Base-by-base conservation (phyloP, 1,140 invertebrate genomes). In the Brachionus rotundiformis region DNA sequence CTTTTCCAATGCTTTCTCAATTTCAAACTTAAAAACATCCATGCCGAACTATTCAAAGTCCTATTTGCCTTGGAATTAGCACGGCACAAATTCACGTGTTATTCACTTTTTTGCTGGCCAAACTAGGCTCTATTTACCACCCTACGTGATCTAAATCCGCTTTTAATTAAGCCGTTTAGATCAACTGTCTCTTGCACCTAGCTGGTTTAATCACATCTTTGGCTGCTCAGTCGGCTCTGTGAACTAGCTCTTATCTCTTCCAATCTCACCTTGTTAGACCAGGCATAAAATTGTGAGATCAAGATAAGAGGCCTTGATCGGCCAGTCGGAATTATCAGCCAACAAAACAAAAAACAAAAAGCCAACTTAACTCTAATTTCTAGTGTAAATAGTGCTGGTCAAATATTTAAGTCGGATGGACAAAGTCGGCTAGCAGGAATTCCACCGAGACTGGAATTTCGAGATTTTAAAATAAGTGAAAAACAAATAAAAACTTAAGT, bases 401-500 rank as follows among this genome's bases (percentile, higher is more conserved):
- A 68, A 68, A 68, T 68, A 68, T 68, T 68, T 68, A 68, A 68
- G 63, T 68, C 63, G 63, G 63, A 36, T 36, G 10, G 63, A 36
- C 16, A 36, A 19, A 68, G 63, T 68, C 63, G 31, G 31, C 33
- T 68, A n/a, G 63, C 7, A 5, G n/a, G 36, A 68, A 68, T 68
- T 68, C 63, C 63, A 68, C 36, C 19, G 63, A 54, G 47, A 33
- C 16, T 68, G 63, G 63, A 68, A 68, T 68, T 68, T 36, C n/a
- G 33, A 68, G 61, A 63, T 63, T 29, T 11, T 63, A 63, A 63
- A 68, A 68, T 68, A 68, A 68, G 63, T 68, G 63, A 68, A 68
- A 68, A 68, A 68, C 33, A 68, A 68, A 68, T 68, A 68, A n/a
- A 33, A 68, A 68, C 31, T 68, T 68, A 68, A 68, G 63, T 68